Evolutionary conservation across 2,797 vertebrate genomes (phyloP).

Genomic region (Buphagus erythrorhynchus): DNA sequence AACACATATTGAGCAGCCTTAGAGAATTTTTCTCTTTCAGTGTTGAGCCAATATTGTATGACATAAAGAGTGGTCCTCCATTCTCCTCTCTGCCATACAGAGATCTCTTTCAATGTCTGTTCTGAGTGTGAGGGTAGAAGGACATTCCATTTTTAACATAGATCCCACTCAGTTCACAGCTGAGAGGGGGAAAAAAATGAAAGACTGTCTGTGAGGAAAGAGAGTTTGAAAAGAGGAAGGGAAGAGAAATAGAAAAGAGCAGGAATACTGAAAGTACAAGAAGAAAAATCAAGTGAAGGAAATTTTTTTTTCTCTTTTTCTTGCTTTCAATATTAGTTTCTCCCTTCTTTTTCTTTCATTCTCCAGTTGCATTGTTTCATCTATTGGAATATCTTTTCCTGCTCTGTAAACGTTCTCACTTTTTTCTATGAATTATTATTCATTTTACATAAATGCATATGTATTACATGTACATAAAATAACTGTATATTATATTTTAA

Average conservation of each 20-base stretch:
- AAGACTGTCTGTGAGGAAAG: not conserved
- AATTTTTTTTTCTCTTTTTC: not conserved
- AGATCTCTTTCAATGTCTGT: not conserved
- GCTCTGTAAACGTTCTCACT: not conserved
- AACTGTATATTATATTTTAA: not conserved
- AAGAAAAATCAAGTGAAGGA: not conserved
- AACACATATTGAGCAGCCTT: conserved; percentile 55
- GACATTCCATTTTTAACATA: not conserved
- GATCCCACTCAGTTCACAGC: not conserved
- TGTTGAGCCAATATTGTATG: conserved; percentile 26
- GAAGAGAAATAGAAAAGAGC: not conserved
- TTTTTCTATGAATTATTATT: not conserved
- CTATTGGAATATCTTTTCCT: not conserved
- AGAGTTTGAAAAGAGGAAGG: not conserved
- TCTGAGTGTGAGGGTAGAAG: not conserved
- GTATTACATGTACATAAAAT: not conserved
- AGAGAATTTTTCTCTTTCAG: conserved; percentile 29
- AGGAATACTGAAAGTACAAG: not conserved
- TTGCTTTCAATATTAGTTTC: not conserved
- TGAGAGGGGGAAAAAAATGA: accelerated
- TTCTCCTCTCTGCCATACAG: not conserved
- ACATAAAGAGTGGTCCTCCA: not conserved
- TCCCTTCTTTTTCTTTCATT: not conserved
- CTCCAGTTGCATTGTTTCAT: not conserved
- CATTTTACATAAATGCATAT: not conserved